Evolutionary conservation across 1,140 invertebrate genomes (phyloP).

Genomic region (Apis dorsata): DNA sequence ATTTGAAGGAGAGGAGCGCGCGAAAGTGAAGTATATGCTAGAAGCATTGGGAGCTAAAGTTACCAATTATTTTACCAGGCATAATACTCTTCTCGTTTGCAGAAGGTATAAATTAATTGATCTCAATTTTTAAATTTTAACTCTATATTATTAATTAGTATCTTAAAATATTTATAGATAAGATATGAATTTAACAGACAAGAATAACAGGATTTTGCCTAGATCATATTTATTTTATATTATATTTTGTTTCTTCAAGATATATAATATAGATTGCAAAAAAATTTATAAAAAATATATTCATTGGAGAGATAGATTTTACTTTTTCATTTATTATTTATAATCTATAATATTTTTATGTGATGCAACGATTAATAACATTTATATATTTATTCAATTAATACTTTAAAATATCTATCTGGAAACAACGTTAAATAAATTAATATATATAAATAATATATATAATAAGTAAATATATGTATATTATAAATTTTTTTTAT

Average conservation of each 20-base stretch:
- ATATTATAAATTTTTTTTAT: neutral
- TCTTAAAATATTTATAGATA: neutral
- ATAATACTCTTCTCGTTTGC: slow-evolving; percentile 87
- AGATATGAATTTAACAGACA: neutral
- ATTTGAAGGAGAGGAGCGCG: slow-evolving; percentile 91
- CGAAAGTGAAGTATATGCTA: slow-evolving; percentile 91
- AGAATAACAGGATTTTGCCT: neutral
- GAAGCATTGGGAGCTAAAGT: slow-evolving; percentile 91
- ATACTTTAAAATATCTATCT: neutral
- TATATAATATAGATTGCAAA: neutral
- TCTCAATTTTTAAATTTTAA: neutral
- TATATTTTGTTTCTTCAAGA: neutral
- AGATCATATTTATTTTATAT: neutral
- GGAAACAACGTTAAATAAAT: neutral
- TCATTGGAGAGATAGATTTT: neutral
- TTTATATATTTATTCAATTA: neutral
- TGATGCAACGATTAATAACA: neutral
- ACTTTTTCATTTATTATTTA: neutral
- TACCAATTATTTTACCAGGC: slow-evolving; percentile 87
- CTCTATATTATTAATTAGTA: neutral
- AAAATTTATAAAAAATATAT: neutral
- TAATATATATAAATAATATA: neutral
- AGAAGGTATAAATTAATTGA: slow-evolving; percentile 74
- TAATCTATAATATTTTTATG: neutral
- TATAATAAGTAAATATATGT: neutral